Percentiles rank a stretch among this genome's conserved stretches.
These are phyloP conservation scores for Myiozetetes cayanensis DNA, from an alignment of 2,113 vertebrate genomes.

Conservation along the genomic window DNA sequence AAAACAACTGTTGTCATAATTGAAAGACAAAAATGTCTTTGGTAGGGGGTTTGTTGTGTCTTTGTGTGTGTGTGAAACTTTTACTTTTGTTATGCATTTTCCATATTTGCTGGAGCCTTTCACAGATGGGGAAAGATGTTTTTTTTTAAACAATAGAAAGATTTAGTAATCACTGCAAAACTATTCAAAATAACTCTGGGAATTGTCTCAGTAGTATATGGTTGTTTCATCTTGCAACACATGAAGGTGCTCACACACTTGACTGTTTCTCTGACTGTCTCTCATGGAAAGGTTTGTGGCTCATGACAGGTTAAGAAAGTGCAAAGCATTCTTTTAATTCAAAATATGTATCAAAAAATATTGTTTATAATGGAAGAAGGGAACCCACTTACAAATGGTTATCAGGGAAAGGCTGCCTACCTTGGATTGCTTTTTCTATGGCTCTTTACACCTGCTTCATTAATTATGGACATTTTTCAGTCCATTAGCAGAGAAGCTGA, in stretches of 20 bases:
- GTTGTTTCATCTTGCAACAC: background rate
- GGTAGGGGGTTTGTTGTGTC: background rate
- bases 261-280: background rate
- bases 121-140: background rate
- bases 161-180: background rate
- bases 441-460: background rate
- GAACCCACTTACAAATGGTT: background rate
- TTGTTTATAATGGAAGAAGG: background rate
- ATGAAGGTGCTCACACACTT: background rate
- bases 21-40: background rate
- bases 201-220: background rate
- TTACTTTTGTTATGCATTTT: background rate
- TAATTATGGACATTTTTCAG: background rate
- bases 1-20: background rate
- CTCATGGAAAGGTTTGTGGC: background rate
- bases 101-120: background rate
- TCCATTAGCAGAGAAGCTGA: background rate
- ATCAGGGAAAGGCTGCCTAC: background rate
- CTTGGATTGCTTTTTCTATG: background rate
- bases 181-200: background rate
- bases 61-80: background rate
- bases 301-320: background rate
- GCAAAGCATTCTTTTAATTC: background rate
- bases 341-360: background rate
- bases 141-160: background rate